Conservation (phyloP, 2,113 vertebrate genomes). For the Barbus barbus region DNA sequence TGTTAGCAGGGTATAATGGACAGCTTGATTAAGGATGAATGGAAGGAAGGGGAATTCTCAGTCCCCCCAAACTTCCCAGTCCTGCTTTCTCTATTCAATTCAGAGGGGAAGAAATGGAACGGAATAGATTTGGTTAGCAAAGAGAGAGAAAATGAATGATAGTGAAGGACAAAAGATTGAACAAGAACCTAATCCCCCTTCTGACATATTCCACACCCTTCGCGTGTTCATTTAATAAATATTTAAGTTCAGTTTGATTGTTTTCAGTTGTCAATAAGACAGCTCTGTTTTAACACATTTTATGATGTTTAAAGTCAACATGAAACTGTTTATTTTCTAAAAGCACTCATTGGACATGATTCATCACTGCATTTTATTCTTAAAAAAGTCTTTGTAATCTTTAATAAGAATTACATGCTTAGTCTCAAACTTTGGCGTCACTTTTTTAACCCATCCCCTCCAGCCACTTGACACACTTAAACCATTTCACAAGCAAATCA, state of each 20-base stretch:
- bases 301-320: neutral
- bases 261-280: neutral
- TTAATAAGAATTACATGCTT: neutral
- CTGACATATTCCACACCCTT: neutral
- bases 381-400: neutral
- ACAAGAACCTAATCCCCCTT: constrained; percentile 17
- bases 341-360: neutral
- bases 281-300: neutral
- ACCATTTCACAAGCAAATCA: neutral
- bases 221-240: neutral
- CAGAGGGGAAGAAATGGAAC: constrained; percentile 21
- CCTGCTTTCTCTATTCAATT: constrained; percentile 33
- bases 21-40: constrained; percentile 28
- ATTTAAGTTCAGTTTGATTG: neutral
- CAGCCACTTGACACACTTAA: too few relatives aligned
- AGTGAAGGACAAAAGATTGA: constrained; percentile 38
- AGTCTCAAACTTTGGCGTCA: too few relatives aligned
- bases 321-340: neutral
- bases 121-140: constrained; percentile 30
- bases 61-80: constrained; percentile 32
- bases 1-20: neutral
- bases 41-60: neutral
- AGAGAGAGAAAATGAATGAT: constrained; percentile 40
- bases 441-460: too few relatives aligned
- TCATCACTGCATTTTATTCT: neutral